Evolutionary conservation across 2,888 invertebrate genomes (phyloP).

Genomic region (Heliconius sara): DNA sequence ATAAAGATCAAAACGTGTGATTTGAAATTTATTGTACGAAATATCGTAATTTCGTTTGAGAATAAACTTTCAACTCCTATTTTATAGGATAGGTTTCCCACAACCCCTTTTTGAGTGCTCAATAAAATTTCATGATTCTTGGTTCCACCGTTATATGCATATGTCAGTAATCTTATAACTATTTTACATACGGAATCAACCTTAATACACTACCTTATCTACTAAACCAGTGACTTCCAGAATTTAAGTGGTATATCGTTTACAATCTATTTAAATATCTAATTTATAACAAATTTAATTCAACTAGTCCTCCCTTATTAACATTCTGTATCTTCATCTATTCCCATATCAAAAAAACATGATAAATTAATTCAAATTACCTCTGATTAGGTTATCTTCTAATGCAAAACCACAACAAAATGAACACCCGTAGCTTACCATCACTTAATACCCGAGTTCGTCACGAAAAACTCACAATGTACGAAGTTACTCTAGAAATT

Average conservation of each 20-base stretch:
- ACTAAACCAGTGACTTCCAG: background rate
- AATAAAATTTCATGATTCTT: too few relatives aligned
- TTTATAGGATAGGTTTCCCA: too few relatives aligned
- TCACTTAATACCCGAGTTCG: constrained; percentile 38
- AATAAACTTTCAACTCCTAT: too few relatives aligned
- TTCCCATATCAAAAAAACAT: background rate
- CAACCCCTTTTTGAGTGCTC: too few relatives aligned
- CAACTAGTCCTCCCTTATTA: background rate
- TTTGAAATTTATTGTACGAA: background rate
- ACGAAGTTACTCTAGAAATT: constrained; percentile 60
- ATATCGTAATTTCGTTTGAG: background rate
- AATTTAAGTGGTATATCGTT: background rate
- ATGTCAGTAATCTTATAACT: background rate
- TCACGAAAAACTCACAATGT: constrained; percentile 48
- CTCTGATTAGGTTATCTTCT: constrained; percentile 27
- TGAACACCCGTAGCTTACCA: constrained; percentile 21
- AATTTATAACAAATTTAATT: background rate
- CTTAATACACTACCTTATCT: background rate
- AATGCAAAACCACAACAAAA: constrained; percentile 26
- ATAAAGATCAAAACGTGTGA: too few relatives aligned
- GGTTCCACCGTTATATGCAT: background rate
- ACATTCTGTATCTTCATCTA: background rate
- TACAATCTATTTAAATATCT: background rate
- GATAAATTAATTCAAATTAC: background rate
- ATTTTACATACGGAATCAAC: background rate